phyloP scores from a whole-genome alignment of 2,797 vertebrate genomes.

The Platyrinchus mystaceus region DNA sequence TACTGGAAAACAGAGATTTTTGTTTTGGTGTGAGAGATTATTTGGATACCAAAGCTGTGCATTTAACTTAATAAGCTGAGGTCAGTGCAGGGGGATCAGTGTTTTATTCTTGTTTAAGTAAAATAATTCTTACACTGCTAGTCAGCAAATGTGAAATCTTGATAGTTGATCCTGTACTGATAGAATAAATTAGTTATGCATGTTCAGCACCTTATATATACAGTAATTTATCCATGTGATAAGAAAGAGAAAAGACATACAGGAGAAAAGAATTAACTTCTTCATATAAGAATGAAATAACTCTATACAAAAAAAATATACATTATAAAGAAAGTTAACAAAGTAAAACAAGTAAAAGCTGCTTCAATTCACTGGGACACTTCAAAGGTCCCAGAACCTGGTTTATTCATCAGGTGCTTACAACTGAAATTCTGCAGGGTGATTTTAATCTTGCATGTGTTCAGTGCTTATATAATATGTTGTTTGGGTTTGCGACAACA shows the following conservation, averaged over 20 bases:
- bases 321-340: neutral
- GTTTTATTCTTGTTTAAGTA: neutral
- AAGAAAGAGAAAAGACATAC: neutral
- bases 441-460: neutral
- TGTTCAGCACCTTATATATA: neutral
- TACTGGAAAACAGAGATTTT: neutral
- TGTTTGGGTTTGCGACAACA: neutral
- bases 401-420: neutral
- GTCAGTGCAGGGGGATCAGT: neutral
- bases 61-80: constrained; percentile 3
- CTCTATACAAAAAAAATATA: neutral
- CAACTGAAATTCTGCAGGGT: neutral
- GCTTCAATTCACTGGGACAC: neutral
- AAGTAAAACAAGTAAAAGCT: neutral
- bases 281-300: neutral
- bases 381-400: neutral
- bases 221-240: neutral
- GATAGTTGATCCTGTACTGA: neutral
- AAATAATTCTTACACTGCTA: neutral
- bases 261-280: neutral
- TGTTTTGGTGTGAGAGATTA: neutral
- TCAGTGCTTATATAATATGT: neutral
- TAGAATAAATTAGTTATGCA: neutral
- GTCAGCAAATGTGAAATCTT: neutral
- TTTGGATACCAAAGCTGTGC: neutral